phyloP scores from a whole-genome alignment of 2,113 vertebrate species.

The Australoheros scitulus region DNA sequence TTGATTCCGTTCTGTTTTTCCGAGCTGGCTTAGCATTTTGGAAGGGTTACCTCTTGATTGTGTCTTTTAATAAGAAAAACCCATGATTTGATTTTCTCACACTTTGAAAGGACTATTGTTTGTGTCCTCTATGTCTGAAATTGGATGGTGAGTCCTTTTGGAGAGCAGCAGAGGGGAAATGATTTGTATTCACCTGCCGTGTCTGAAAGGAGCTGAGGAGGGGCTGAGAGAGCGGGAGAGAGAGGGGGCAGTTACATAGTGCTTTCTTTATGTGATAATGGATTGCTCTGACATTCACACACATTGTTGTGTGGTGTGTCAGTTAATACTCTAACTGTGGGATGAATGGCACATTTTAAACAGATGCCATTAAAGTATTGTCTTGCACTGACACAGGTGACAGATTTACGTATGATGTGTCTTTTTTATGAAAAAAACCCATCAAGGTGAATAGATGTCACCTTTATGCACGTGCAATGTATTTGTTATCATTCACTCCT shows the following conservation, averaged over 20 bases:
- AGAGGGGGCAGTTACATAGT: constrained; percentile 55
- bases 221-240: constrained; percentile 39
- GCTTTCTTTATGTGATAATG: constrained; percentile 75
- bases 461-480: background rate
- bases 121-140: constrained; percentile 70
- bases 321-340: constrained; percentile 49
- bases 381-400: constrained; percentile 27
- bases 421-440: background rate
- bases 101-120: constrained; percentile 80
- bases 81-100: constrained; percentile 78
- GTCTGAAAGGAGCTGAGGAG: constrained; percentile 74
- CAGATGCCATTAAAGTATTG: constrained; percentile 26
- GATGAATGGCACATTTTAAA: constrained; percentile 53
- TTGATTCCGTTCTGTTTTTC: background rate
- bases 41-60: constrained; percentile 46
- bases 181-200: constrained; percentile 83
- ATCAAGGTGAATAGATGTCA: background rate
- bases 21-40: constrained; percentile 21
- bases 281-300: constrained; percentile 71
- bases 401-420: background rate
- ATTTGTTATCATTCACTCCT: constrained; percentile 17
- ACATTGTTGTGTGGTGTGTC: constrained; percentile 64
- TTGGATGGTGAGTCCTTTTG: constrained; percentile 76
- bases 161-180: constrained; percentile 76
- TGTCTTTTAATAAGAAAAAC: constrained; percentile 43